Percentiles rank a stretch among this genome's conserved stretches.
Evolutionary conservation across 2,888 invertebrate genomes (phyloP).

Genomic region (Andrena haemorrhoa): DNA sequence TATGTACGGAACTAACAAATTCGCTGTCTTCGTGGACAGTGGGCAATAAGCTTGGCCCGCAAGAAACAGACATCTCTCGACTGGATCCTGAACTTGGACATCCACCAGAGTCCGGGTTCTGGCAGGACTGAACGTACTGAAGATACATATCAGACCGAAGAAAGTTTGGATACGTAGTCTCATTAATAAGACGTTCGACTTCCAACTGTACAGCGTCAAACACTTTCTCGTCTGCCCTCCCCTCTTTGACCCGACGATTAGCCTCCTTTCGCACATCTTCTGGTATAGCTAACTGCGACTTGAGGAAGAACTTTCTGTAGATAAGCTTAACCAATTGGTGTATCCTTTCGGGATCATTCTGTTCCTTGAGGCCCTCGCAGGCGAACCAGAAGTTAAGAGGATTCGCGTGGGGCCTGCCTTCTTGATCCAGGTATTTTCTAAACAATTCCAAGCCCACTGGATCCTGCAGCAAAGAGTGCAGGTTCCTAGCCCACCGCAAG

Average conservation of each 20-base stretch:
- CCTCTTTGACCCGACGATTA: constrained; percentile 90
- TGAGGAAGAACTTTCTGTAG: constrained; percentile 91
- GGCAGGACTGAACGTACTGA: constrained; percentile 91
- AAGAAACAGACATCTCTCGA: constrained; percentile 85
- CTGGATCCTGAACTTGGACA: constrained; percentile 82
- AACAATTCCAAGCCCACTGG: constrained; percentile 95
- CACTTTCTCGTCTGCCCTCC: constrained; percentile 90
- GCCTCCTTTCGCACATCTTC: constrained; percentile 93
- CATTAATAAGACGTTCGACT: constrained; percentile 93
- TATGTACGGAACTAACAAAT: constrained; percentile 84
- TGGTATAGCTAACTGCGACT: constrained; percentile 92
- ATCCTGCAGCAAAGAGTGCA: constrained; percentile 93
- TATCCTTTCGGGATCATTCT: constrained; percentile 90
- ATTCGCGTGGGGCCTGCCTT: constrained; percentile 92
- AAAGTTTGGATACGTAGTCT: constrained; percentile 96
- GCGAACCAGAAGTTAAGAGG: constrained; percentile 97
- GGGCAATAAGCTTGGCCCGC: constrained; percentile 88
- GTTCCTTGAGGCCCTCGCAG: constrained; percentile 94
- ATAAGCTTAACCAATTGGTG: constrained; percentile 93
- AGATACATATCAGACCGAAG: constrained; percentile 97
- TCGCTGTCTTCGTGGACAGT: constrained; percentile 95
- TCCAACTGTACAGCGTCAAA: constrained; percentile 94
- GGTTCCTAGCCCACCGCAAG: constrained; percentile 95
- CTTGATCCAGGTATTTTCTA: constrained; percentile 92
- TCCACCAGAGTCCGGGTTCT: constrained; percentile 84